Conservation (phyloP, 2,113 vertebrate genomes). For the Chunga burmeisteri region DNA sequence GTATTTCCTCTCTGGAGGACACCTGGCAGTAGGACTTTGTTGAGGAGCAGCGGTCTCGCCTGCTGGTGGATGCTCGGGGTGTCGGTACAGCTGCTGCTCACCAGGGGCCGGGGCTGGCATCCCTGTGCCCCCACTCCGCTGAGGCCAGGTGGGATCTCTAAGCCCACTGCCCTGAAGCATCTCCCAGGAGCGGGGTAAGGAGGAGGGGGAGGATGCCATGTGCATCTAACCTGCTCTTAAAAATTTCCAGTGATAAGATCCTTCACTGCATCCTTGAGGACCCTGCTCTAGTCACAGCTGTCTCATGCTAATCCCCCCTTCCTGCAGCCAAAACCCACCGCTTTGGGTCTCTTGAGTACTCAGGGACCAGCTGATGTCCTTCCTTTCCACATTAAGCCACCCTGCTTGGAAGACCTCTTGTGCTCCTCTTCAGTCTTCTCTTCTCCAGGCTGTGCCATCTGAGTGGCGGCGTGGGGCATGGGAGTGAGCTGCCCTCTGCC, state of each 20-base stretch:
- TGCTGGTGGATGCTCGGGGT: background rate
- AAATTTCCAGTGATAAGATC: too few relatives aligned
- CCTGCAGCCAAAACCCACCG: background rate
- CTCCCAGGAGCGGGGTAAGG: background rate
- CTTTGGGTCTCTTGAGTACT: background rate
- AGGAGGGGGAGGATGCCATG: background rate
- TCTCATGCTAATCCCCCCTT: background rate
- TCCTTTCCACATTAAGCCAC: background rate
- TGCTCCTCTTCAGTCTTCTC: background rate
- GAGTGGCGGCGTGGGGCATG: accelerated
- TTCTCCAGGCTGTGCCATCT: background rate
- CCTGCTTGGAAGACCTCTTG: background rate
- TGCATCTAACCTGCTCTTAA: background rate
- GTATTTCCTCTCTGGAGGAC: background rate
- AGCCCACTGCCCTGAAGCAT: background rate
- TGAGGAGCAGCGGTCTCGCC: background rate
- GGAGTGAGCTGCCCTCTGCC: background rate
- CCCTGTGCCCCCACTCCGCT: background rate
- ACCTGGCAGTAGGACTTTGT: background rate
- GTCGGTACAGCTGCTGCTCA: background rate
- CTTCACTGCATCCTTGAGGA: background rate
- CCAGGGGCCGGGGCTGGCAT: accelerated
- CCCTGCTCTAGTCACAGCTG: background rate
- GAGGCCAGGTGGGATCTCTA: background rate
- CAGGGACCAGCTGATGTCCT: background rate